Percentiles rank a stretch among this genome's conserved stretches.
These are phyloP conservation scores for Antheraea yamamai DNA, from an alignment of 2,888 invertebrate genomes.

Conservation along the genomic window DNA sequence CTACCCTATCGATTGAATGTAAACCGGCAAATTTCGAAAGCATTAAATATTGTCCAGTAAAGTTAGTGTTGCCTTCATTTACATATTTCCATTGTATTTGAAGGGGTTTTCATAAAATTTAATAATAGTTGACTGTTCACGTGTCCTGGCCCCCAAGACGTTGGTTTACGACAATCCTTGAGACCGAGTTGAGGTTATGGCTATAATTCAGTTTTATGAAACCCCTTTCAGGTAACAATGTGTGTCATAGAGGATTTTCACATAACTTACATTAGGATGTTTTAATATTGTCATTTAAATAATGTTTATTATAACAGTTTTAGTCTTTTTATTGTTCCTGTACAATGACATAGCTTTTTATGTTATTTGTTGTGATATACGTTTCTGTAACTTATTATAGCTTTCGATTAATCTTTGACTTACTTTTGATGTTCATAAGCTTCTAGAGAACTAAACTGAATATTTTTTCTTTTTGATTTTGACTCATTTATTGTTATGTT, in stretches of 20 bases:
- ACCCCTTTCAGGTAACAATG: conserved; percentile 78
- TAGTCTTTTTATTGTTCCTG: not conserved
- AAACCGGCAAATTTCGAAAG: conserved; percentile 50
- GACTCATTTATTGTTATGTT: not conserved
- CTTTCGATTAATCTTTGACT: too few relatives aligned
- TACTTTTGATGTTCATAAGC: too few relatives aligned
- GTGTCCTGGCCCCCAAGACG: conserved; percentile 75
- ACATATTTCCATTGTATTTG: conserved; percentile 73
- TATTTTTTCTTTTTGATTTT: too few relatives aligned
- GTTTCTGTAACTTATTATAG: not conserved
- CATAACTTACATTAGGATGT: conserved; percentile 46
- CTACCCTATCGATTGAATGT: conserved; percentile 39
- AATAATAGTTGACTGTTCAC: conserved; percentile 66
- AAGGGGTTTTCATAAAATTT: conserved; percentile 75
- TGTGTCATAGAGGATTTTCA: conserved; percentile 71
- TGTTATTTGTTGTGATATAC: not conserved
- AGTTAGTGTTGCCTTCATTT: conserved; percentile 61
- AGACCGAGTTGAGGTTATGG: conserved; percentile 76
- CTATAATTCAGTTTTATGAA: conserved; percentile 81
- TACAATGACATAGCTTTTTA: not conserved
- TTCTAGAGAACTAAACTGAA: too few relatives aligned
- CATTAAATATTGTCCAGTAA: conserved; percentile 42
- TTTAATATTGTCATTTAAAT: conserved; percentile 21
- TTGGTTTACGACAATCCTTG: conserved; percentile 75
- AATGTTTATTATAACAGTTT: conserved; percentile 22